Evolutionary conservation across 2,888 invertebrate species (phyloP), one percentile per base, ranked within the genome.

Genomic region (Drosophila longiperda): DNA sequence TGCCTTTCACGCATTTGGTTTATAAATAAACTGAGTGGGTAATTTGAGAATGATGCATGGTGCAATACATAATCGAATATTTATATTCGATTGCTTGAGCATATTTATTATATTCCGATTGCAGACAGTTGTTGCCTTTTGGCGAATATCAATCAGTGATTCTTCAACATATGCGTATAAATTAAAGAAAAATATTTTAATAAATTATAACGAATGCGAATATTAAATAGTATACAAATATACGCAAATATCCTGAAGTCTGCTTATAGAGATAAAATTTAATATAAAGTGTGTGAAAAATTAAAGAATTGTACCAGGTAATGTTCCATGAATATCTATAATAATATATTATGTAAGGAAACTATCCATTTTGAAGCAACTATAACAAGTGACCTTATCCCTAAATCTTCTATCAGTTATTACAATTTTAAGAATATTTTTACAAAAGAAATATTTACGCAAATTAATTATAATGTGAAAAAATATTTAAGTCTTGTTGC

Each of bases 31-130:
- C 32, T 49, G 42, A 11, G 50, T 52, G 29, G 65, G 84, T 69
- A 76, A 82, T 76, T 76, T 59, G 80, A 84, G 75, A 42, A 69
- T 67, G 78, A 81, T 61, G 66, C 75, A 83, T 83, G 75, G 34
- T 29, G 58, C 36, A 74, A 65, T 75, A 32, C 42, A 69, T 60
- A 74, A 64, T 75, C 58, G 58, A 75, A 75, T 71, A 71, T 69
- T 50, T 75, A 68, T 71, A 71, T 69, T 61, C 71, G 53, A 70
- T 54, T 60, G 34, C 20, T 40, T 15, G 32, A 52, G 32, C 57
- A 57, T 42, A 66, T 8, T 45, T 2, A 15, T 23, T 54, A 32
- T 66, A 42, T 32, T 50, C 50, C 42, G 45, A 45, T 55, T 49
- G 52, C 50, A 33, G 42, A 53, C 42, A 23, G 64, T 54, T 17